These are phyloP conservation scores for Pelosia muscerda DNA, from an alignment of 2,888 invertebrate genomes.

Conservation along the genomic window DNA sequence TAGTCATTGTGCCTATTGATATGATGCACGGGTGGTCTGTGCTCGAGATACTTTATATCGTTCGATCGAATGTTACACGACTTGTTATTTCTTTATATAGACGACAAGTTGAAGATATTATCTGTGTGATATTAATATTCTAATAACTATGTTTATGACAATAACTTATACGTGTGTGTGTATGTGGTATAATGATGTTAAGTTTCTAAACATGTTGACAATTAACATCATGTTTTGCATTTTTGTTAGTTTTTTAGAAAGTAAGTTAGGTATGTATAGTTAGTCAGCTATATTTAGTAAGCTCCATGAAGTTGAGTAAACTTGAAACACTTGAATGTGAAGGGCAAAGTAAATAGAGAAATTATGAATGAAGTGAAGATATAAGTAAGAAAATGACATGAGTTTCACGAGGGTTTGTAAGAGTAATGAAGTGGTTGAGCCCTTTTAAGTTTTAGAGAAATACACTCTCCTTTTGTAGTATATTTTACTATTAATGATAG, in stretches of 20 bases:
- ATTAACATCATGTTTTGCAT: slow-evolving; percentile 19
- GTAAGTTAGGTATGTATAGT: slow-evolving; percentile 30
- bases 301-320: slow-evolving; percentile 14
- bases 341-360: slow-evolving; percentile 6
- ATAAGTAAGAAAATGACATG: slow-evolving; percentile 9
- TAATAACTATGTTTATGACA: slow-evolving; percentile 39
- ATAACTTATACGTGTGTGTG: slow-evolving; percentile 20
- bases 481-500: too few species aligned
- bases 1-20: slow-evolving; percentile 48
- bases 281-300: slow-evolving; percentile 16
- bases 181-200: slow-evolving; percentile 32
- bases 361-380: slow-evolving; percentile 12
- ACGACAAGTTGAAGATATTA: slow-evolving; percentile 40
- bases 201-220: slow-evolving; percentile 36
- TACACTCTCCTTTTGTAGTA: too few species aligned
- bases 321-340: slow-evolving; percentile 13
- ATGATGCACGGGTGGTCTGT: slow-evolving; percentile 74
- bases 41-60: slow-evolving; percentile 49
- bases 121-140: slow-evolving; percentile 46
- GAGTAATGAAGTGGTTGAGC: slow-evolving; percentile 2
- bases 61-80: slow-evolving; percentile 45
- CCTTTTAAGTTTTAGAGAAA: neutral
- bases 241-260: slow-evolving; percentile 16
- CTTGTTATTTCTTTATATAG: slow-evolving; percentile 57
- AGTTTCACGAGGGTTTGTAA: slow-evolving; percentile 1